These are phyloP conservation scores for Plectropomus leopardus DNA, from an alignment of 2,113 vertebrate species.

Conservation along the genomic window DNA sequence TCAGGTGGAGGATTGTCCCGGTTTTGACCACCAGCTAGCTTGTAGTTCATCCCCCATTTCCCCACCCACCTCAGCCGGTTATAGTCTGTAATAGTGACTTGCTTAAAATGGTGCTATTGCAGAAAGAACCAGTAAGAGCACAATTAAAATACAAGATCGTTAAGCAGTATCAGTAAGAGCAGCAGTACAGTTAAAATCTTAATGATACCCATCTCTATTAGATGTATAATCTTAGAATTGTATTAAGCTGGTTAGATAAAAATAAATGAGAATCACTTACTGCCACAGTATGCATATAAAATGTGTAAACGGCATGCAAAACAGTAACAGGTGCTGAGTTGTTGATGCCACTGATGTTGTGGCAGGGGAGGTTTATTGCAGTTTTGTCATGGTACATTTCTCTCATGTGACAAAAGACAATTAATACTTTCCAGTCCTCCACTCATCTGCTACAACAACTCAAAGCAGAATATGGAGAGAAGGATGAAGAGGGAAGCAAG, in stretches of 20 bases:
- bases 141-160: no score
- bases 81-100: no score
- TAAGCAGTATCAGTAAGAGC: no score
- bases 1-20: no score
- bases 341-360: conserved; percentile 42
- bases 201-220: no score
- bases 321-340: conserved; percentile 37
- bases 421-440: conserved; percentile 45
- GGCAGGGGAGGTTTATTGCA: conserved; percentile 37
- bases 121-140: no score
- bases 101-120: no score
- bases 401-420: conserved; percentile 58
- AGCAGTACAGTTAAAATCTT: no score
- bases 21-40: no score
- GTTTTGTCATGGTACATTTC: conserved; percentile 47
- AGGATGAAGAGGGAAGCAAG: conserved; percentile 2
- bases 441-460: conserved; percentile 41
- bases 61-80: no score
- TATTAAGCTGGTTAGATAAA: conserved; percentile 6
- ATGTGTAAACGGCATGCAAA: background rate
- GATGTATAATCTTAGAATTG: background rate
- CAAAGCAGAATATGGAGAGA: conserved; percentile 42
- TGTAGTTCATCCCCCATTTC: no score
- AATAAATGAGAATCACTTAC: background rate
- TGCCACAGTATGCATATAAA: conserved; percentile 28